Percentiles rank a stretch among this genome's conserved stretches.
Conservation (phyloP, 1,140 invertebrate genomes). For the Cydia fagiglandana region DNA sequence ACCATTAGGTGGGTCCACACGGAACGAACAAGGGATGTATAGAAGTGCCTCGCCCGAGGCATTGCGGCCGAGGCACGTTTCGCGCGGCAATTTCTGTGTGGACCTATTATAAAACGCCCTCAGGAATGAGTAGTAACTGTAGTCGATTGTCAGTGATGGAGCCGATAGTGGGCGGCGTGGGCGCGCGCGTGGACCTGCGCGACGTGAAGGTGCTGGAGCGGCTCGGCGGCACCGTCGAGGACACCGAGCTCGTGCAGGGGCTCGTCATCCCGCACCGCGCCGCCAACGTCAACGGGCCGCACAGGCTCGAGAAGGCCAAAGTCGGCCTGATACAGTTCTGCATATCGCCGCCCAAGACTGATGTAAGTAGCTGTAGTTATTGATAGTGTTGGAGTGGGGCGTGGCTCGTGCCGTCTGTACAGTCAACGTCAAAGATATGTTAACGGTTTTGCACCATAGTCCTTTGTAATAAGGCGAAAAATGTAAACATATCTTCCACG, state of each 20-base stretch:
- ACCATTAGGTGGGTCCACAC: no score
- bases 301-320: constrained; percentile 97
- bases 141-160: constrained; percentile 66
- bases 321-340: constrained; percentile 99
- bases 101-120: no score
- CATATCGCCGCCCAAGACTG: constrained; percentile 99
- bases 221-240: constrained; percentile 98
- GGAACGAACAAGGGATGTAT: no score
- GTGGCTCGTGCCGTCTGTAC: no score
- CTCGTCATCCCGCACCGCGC: constrained; percentile 95
- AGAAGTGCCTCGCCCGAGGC: no score
- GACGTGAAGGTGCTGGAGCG: constrained; percentile 98
- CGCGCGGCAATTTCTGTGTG: no score
- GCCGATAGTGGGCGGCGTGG: constrained; percentile 80
- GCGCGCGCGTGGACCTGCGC: constrained; percentile 83
- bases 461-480: no score
- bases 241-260: constrained; percentile 97
- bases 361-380: constrained; percentile 80
- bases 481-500: no score
- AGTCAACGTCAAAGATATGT: no score
- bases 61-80: no score
- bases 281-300: constrained; percentile 94
- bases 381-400: constrained; percentile 59
- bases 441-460: no score
- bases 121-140: not conserved